These are phyloP conservation scores for Pristionchus japonicus DNA, from an alignment of 2,888 invertebrate species.

Conservation along the genomic window DNA sequence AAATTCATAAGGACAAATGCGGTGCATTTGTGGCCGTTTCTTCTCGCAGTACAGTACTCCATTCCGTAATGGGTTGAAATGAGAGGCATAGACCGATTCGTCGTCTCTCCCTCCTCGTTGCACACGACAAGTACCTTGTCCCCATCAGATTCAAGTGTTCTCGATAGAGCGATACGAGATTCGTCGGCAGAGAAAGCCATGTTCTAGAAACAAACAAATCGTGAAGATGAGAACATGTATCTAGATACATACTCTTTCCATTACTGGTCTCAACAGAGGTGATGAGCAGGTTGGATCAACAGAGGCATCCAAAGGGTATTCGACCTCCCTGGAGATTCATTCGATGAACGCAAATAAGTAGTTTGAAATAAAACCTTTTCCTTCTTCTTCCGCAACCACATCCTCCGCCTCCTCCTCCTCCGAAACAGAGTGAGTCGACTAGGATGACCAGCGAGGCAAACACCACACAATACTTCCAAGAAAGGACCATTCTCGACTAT, in stretches of 20 bases:
- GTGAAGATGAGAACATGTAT: background rate
- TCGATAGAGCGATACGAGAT: background rate
- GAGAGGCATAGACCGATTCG: conserved; percentile 17
- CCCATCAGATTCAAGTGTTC: conserved; percentile 35
- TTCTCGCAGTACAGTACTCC: conserved; percentile 23
- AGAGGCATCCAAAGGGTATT: background rate
- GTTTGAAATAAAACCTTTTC: background rate
- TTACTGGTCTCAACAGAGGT: background rate
- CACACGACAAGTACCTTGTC: conserved; percentile 22
- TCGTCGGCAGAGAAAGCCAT: conserved; percentile 38
- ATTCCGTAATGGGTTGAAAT: conserved; percentile 8
- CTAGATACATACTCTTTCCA: conserved; percentile 25
- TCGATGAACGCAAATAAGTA: background rate
- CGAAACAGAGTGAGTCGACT: conserved; percentile 19
- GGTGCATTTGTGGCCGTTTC: conserved; percentile 13
- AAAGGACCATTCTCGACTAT: background rate
- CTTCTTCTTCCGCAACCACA: conserved; percentile 39
- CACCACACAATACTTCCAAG: background rate
- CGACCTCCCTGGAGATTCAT: conserved; percentile 9
- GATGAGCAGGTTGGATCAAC: background rate
- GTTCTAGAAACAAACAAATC: background rate
- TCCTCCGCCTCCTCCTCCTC: conserved; percentile 45
- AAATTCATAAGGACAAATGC: conserved; percentile 29
- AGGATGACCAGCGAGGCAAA: background rate
- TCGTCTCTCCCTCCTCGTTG: background rate